phyloP scores from a whole-genome alignment of 2,113 vertebrate genomes.

The Cinclus mexicanus region DNA sequence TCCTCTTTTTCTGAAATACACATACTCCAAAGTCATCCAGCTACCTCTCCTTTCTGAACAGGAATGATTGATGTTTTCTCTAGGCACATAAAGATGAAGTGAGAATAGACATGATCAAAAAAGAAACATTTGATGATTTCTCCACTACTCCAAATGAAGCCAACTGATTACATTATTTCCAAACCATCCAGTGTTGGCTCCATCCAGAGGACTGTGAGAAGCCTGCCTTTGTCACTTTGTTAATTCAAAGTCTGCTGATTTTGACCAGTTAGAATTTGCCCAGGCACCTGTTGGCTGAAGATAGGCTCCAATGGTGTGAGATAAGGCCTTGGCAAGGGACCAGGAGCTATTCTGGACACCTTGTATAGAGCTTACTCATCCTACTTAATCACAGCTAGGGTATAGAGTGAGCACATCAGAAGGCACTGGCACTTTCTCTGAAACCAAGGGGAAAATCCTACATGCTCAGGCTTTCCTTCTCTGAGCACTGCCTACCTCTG shows the following conservation, averaged over 20 bases:
- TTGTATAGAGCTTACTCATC: neutral
- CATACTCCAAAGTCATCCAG: neutral
- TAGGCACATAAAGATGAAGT: neutral
- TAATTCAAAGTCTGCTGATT: slow-evolving; percentile 28
- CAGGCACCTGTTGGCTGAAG: slow-evolving; percentile 21
- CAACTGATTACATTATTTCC: neutral
- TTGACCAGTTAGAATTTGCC: slow-evolving; percentile 3
- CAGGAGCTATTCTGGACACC: slow-evolving; percentile 10
- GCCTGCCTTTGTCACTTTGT: neutral
- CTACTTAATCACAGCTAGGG: neutral
- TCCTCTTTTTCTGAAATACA: neutral
- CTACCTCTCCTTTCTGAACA: neutral
- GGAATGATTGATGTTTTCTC: neutral
- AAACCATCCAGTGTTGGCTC: neutral
- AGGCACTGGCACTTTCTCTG: rapidly evolving
- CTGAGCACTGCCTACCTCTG: neutral
- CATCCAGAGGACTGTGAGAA: neutral
- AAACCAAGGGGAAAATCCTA: neutral
- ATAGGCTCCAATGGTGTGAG: neutral
- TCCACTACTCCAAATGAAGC: neutral
- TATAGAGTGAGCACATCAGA: neutral
- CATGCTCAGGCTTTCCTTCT: neutral
- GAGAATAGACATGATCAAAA: neutral
- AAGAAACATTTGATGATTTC: neutral
- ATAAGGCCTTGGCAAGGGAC: slow-evolving; percentile 4